These are phyloP conservation scores for Gymnoscelis rufifasciata DNA, from an alignment of 2,888 invertebrate genomes.

Conservation along the genomic window DNA sequence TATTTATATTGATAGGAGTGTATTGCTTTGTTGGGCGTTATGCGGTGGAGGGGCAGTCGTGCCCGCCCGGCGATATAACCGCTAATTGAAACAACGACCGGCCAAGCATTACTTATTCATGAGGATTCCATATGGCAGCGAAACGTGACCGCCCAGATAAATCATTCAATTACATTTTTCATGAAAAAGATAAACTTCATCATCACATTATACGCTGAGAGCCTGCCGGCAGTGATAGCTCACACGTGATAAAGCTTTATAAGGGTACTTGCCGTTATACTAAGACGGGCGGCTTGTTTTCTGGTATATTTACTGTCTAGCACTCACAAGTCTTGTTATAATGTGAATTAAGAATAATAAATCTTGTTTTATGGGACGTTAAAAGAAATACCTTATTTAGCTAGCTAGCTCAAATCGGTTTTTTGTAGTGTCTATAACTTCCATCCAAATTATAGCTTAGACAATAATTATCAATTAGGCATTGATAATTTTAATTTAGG, in stretches of 20 bases:
- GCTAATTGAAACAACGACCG: constrained; percentile 79
- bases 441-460: no score
- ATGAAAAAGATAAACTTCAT: constrained; percentile 46
- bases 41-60: constrained; percentile 48
- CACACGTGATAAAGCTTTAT: constrained; percentile 33
- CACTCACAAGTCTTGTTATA: constrained; percentile 27
- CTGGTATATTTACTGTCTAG: constrained; percentile 33
- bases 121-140: constrained; percentile 73
- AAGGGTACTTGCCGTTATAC: constrained; percentile 28
- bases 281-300: constrained; percentile 23
- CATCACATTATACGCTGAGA: constrained; percentile 36
- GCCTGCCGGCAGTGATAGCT: constrained; percentile 32
- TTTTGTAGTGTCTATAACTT: no score
- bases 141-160: constrained; percentile 75
- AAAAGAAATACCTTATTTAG: no score
- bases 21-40: constrained; percentile 30
- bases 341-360: constrained; percentile 33
- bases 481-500: no score
- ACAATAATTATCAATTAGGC: no score
- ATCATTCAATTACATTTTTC: constrained; percentile 76
- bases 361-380: constrained; percentile 19
- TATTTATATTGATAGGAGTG: constrained; percentile 36
- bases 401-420: no score
- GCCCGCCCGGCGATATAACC: constrained; percentile 68
- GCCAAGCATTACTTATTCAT: constrained; percentile 76